These are phyloP conservation scores for Podarcis siculus DNA, from an alignment of 2,797 vertebrate genomes.

Conservation along the genomic window DNA sequence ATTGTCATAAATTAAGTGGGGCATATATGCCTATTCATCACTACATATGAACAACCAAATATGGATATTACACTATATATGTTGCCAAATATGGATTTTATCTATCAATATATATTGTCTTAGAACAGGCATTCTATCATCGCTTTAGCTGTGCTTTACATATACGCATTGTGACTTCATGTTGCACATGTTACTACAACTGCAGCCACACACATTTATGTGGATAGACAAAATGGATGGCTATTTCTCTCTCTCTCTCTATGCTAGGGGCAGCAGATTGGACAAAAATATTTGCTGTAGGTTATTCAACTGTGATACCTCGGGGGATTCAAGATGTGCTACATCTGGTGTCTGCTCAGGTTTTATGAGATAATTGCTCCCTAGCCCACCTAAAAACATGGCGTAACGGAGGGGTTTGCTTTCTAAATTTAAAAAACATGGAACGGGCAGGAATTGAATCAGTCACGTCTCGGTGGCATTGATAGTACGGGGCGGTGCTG, in stretches of 20 bases:
- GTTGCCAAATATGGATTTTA: not conserved
- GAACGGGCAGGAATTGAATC: slow-evolving; percentile 77
- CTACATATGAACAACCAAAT: not conserved
- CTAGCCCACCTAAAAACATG: slow-evolving; percentile 74
- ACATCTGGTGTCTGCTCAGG: slow-evolving; percentile 81
- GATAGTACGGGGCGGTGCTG: slow-evolving; percentile 47
- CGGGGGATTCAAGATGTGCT: slow-evolving; percentile 75
- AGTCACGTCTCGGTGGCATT: slow-evolving; percentile 75
- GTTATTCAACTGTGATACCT: slow-evolving; percentile 81
- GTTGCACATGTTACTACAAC: not conserved
- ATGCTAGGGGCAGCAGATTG: slow-evolving; percentile 76
- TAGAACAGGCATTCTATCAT: not conserved
- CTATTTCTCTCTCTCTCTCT: slow-evolving; percentile 43
- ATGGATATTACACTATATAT: not conserved
- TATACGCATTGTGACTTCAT: not conserved
- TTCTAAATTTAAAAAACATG: slow-evolving; percentile 77
- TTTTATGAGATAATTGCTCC: slow-evolving; percentile 83
- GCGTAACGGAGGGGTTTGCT: slow-evolving; percentile 70
- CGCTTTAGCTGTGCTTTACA: not conserved
- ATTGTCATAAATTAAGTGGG: not conserved
- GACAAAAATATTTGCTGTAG: slow-evolving; percentile 92
- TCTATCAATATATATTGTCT: not conserved
- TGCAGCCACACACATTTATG: not conserved
- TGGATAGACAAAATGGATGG: slow-evolving; percentile 49
- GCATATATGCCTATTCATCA: not conserved